Conservation (phyloP, 2,888 invertebrate genomes). For the Napeogenes sylphis region DNA sequence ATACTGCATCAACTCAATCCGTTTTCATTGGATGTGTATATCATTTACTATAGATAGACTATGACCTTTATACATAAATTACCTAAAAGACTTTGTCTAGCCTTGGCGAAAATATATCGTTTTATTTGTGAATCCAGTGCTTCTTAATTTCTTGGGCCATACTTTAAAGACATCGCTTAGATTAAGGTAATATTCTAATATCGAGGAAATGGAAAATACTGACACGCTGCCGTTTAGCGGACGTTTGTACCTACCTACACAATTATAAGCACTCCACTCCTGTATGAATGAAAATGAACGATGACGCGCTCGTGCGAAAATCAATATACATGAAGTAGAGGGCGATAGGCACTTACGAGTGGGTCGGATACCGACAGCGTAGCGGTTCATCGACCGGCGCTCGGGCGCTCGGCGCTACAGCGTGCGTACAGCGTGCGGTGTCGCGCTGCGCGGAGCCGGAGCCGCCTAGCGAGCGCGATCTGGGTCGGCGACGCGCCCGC, state of each 20-base stretch:
- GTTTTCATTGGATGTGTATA: too few species aligned
- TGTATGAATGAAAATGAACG: conserved; percentile 35
- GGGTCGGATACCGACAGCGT: conserved; percentile 21
- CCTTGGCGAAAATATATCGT: too few species aligned
- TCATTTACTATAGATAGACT: too few species aligned
- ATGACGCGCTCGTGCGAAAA: conserved; percentile 38
- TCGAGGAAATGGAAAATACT: conserved; percentile 1
- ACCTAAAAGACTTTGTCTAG: too few species aligned
- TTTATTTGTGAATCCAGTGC: too few species aligned
- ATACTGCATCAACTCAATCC: too few species aligned
- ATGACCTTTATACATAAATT: too few species aligned
- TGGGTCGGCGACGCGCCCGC: conserved; percentile 26
- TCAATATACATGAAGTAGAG: conserved; percentile 40
- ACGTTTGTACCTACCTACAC: conserved; percentile 12
- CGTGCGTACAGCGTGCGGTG: conserved; percentile 22
- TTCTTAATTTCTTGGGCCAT: too few species aligned
- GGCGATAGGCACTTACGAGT: conserved; percentile 27
- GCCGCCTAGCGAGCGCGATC: conserved; percentile 26
- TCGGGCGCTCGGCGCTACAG: conserved; percentile 25
- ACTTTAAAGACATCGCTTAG: too few species aligned
- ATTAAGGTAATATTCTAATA: too few species aligned
- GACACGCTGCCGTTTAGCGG: background rate
- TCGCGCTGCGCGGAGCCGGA: conserved; percentile 26
- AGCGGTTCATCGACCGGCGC: conserved; percentile 31
- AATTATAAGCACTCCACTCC: conserved; percentile 30